Conservation (phyloP, 2,113 vertebrate genomes). For the Pachycephala philippinensis region DNA sequence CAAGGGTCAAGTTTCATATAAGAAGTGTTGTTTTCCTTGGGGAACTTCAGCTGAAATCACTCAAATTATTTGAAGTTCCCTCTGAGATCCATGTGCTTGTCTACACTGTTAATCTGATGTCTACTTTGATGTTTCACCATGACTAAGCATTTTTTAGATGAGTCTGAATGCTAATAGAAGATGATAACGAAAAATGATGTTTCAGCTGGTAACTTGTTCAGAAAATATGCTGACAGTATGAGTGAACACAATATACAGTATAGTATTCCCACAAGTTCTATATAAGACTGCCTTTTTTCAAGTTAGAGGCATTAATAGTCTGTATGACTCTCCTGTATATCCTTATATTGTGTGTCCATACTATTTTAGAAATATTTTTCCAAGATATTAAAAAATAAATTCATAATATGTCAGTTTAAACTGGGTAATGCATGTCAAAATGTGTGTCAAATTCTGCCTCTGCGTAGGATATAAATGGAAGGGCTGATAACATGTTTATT, state of each 20-base stretch:
- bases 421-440: not conserved
- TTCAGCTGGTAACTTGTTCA: not conserved
- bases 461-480: not conserved
- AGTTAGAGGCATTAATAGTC: not conserved
- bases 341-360: not conserved
- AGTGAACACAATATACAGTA: not conserved
- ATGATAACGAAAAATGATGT: not conserved
- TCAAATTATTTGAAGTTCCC: conserved; percentile 53
- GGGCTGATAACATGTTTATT: not conserved
- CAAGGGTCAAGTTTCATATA: conserved; percentile 47
- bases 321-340: not conserved
- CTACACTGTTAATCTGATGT: conserved; percentile 31
- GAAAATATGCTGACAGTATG: not conserved
- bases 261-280: not conserved
- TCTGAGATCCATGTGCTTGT: conserved; percentile 8
- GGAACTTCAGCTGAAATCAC: conserved; percentile 39
- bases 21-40: conserved; percentile 51
- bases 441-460: not conserved
- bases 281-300: not conserved
- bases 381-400: not conserved
- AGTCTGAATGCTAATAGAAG: not conserved
- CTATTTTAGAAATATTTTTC: not conserved
- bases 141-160: conserved; percentile 23
- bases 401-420: not conserved
- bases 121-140: conserved; percentile 54